phyloP scores from a whole-genome alignment of 2,888 invertebrate genomes.

The Clostera curtula region DNA sequence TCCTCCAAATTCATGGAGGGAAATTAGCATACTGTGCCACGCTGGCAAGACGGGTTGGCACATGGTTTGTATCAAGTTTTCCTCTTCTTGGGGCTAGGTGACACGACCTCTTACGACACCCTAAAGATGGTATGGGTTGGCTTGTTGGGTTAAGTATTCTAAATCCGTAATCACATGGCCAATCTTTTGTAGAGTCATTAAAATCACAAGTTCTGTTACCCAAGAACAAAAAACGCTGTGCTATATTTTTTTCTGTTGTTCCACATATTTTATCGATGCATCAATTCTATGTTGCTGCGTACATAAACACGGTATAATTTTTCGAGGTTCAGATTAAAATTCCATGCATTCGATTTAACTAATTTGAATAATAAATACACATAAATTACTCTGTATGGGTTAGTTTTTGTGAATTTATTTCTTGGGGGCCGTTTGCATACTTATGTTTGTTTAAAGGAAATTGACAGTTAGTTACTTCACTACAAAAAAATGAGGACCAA shows the following conservation, averaged over 20 bases:
- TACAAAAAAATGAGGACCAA: constrained; percentile 7
- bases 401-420: constrained; percentile 19
- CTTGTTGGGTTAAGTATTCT: too few species aligned
- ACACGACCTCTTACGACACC: too few species aligned
- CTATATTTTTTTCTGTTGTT: constrained; percentile 19
- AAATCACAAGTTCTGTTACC: too few species aligned
- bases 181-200: too few species aligned
- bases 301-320: constrained; percentile 18
- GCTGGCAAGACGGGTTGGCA: too few species aligned
- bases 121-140: too few species aligned
- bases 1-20: too few species aligned
- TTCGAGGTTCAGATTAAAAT: constrained; percentile 32
- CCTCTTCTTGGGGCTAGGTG: too few species aligned
- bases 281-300: constrained; percentile 11
- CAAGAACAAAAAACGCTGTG: too few species aligned
- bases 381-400: constrained; percentile 25
- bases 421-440: constrained; percentile 9
- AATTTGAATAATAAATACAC: constrained; percentile 30
- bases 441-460: constrained; percentile 11
- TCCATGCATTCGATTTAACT: constrained; percentile 26
- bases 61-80: too few species aligned
- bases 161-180: too few species aligned
- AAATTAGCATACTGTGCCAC: too few species aligned
- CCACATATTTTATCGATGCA: constrained; percentile 16
- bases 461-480: constrained; percentile 5